A percentile compares a stretch with the other conserved stretches of the same genome.
Conservation (phyloP, 2,888 invertebrate species). For the Invenusta paracnida region DNA sequence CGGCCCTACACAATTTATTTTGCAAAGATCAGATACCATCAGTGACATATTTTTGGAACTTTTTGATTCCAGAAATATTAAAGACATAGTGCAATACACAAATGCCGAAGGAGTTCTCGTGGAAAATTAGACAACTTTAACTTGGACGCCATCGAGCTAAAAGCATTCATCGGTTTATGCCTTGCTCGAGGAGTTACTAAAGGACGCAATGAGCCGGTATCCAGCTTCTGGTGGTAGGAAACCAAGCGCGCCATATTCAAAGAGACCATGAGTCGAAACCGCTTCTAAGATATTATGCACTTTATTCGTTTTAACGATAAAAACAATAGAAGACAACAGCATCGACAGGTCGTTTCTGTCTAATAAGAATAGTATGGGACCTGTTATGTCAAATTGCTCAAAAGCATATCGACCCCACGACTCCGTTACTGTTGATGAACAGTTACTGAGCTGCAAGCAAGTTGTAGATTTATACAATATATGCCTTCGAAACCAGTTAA, state of each 20-base stretch:
- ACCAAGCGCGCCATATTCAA: not conserved
- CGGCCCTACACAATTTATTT: no score
- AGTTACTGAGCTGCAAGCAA: constrained; percentile 11
- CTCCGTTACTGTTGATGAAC: constrained; percentile 5
- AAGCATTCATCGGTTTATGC: no score
- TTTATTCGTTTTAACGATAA: constrained; percentile 28
- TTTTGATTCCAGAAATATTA: no score
- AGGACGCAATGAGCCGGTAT: no score
- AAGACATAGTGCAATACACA: no score
- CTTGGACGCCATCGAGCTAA: no score
- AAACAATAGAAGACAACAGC: constrained; percentile 13
- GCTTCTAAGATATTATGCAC: constrained; percentile 19
- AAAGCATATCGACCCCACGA: constrained; percentile 17
- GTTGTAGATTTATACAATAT: constrained; percentile 11
- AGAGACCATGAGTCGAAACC: constrained; percentile 8
- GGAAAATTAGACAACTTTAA: no score
- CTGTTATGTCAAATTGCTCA: constrained; percentile 25
- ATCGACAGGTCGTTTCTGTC: not conserved
- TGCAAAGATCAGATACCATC: no score
- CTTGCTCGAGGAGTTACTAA: no score
- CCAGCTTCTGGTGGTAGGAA: constrained; percentile 16
- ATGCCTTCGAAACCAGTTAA: constrained; percentile 30
- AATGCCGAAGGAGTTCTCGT: no score
- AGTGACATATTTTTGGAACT: no score
- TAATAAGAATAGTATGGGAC: not conserved